A percentile compares a stretch with the other conserved stretches of the same genome.
These are phyloP conservation scores for Cheilosia scutellata DNA, from an alignment of 2,888 invertebrate genomes.

Conservation along the genomic window DNA sequence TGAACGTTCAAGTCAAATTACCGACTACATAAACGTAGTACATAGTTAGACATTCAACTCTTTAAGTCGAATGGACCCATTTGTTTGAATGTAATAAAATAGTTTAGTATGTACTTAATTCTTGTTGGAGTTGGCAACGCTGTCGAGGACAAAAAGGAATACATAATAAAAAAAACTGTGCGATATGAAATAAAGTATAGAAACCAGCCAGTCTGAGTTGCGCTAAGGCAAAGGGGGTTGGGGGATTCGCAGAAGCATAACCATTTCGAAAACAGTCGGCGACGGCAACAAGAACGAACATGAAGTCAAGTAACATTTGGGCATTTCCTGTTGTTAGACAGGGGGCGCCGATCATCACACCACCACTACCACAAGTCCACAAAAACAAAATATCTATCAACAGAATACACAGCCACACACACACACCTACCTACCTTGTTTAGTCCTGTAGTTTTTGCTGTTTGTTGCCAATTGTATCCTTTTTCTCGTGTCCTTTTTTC, in stretches of 20 bases:
- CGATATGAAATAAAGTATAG: slow-evolving; percentile 5
- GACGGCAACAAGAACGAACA: slow-evolving; percentile 1
- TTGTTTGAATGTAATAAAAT: too few relatives aligned
- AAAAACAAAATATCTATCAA: slow-evolving; percentile 19
- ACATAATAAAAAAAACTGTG: slow-evolving; percentile 10
- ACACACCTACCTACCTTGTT: slow-evolving; percentile 39
- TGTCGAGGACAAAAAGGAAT: slow-evolving; percentile 18
- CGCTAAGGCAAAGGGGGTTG: too few relatives aligned
- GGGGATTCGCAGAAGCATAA: too few relatives aligned
- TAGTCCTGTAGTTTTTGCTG: slow-evolving; percentile 21
- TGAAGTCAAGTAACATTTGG: slow-evolving; percentile 40
- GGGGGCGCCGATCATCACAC: slow-evolving; percentile 39
- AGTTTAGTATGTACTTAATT: neutral
- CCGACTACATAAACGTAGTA: too few relatives aligned
- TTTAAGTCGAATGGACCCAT: too few relatives aligned
- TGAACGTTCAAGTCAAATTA: too few relatives aligned
- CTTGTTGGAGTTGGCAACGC: slow-evolving; percentile 18
- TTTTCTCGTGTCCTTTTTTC: slow-evolving; percentile 34
- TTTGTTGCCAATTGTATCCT: slow-evolving; percentile 68
- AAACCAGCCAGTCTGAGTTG: too few relatives aligned
- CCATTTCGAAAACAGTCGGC: slow-evolving; percentile 43
- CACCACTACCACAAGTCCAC: neutral
- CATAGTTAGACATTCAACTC: too few relatives aligned
- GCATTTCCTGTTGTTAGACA: slow-evolving; percentile 62
- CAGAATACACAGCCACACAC: slow-evolving; percentile 12